Percentiles rank a stretch among this genome's conserved stretches.
phyloP scores from a whole-genome alignment of 2,797 vertebrate genomes.

The Allobates femoralis region DNA sequence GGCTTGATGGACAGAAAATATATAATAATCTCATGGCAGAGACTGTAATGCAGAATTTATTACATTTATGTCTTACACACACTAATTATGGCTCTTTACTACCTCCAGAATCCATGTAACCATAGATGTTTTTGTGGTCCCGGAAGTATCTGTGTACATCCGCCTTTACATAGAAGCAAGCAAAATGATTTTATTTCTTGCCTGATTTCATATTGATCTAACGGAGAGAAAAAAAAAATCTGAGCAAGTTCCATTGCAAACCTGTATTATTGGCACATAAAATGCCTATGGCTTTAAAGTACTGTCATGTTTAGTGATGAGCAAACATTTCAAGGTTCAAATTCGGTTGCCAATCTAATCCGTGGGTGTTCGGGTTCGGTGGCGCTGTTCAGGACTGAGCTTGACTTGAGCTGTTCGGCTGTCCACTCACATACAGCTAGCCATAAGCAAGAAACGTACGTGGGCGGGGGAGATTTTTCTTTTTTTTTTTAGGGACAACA shows the following conservation, averaged over 20 bases:
- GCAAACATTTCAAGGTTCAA: too few relatives aligned
- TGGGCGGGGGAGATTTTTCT: too few relatives aligned
- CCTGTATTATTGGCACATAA: neutral
- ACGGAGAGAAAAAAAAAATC: neutral
- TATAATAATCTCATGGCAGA: neutral
- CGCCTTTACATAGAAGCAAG: neutral
- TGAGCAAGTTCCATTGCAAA: neutral
- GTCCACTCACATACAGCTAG: too few relatives aligned
- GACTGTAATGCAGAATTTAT: neutral
- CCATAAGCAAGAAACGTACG: too few relatives aligned
- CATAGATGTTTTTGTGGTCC: neutral
- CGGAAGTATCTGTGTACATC: neutral
- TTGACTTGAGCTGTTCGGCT: too few relatives aligned
- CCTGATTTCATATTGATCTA: neutral
- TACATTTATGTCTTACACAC: neutral
- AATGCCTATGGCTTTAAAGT: neutral
- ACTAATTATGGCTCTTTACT: neutral
- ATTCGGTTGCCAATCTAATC: too few relatives aligned
- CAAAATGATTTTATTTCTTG: neutral
- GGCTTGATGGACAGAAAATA: neutral
- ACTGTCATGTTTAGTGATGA: too few relatives aligned
- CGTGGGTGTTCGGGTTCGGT: too few relatives aligned
- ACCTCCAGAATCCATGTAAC: neutral
- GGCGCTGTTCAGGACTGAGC: too few relatives aligned
- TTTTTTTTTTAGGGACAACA: too few relatives aligned